Conservation (phyloP, 2,797 vertebrate genomes). For the Pelochelys cantorii region DNA sequence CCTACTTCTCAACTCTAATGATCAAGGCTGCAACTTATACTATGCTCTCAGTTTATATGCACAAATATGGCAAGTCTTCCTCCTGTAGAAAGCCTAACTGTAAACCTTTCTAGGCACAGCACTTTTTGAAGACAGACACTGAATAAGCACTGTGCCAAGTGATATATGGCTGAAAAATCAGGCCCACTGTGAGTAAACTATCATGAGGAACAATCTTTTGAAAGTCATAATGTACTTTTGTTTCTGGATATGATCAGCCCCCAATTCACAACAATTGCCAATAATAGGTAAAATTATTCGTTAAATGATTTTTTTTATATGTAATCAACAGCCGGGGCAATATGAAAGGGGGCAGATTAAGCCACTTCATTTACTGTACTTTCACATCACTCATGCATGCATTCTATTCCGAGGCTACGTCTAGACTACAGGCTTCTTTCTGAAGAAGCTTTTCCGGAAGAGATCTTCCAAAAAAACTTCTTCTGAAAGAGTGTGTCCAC, state of each 20-base stretch:
- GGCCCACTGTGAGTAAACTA: accelerated
- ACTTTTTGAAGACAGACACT: neutral
- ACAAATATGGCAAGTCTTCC: neutral
- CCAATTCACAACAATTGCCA: neutral
- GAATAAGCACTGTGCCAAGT: neutral
- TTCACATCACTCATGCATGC: neutral
- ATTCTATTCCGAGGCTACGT: neutral
- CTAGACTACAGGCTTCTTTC: too few species aligned
- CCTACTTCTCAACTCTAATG: neutral
- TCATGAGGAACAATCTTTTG: neutral
- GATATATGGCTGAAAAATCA: neutral
- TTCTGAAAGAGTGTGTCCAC: too few species aligned
- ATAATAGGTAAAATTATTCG: neutral
- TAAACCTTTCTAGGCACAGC: neutral
- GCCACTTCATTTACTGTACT: neutral
- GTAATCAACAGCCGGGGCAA: neutral
- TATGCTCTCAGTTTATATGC: neutral
- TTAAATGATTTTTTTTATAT: neutral
- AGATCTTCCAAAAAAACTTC: too few species aligned
- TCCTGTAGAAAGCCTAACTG: accelerated
- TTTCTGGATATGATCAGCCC: neutral
- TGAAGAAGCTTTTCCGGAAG: too few species aligned
- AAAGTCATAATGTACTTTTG: slow-evolving; percentile 30
- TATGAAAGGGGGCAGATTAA: neutral
- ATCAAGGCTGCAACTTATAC: neutral